A percentile compares a stretch with the other conserved stretches of the same genome.
Evolutionary conservation across 1,140 invertebrate species (phyloP).

Genomic region (Drosophila auraria): DNA sequence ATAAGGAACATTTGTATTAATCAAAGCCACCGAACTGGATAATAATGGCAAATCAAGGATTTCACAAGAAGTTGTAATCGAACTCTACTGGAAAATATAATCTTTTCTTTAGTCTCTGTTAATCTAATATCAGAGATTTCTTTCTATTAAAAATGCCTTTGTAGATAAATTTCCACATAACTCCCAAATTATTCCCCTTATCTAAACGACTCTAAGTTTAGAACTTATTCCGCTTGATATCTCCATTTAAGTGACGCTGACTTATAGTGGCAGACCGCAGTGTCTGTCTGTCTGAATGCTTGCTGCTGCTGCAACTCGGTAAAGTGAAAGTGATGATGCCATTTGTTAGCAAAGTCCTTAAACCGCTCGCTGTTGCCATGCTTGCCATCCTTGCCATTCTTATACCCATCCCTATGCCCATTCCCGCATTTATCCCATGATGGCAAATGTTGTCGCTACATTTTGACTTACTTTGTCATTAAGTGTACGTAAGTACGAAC

Average conservation of each 20-base stretch:
- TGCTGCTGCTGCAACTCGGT: slow-evolving; percentile 25
- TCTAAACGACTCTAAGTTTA: neutral
- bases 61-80: neutral
- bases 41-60: neutral
- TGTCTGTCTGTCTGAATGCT: slow-evolving; percentile 9
- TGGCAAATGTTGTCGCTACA: slow-evolving; percentile 56
- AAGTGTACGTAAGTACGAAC: slow-evolving; percentile 14
- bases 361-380: slow-evolving; percentile 25
- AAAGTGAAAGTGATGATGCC: slow-evolving; percentile 68
- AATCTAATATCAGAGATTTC: too few species aligned
- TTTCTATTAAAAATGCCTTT: neutral
- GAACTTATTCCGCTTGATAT: slow-evolving; percentile 4
- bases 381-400: slow-evolving; percentile 23
- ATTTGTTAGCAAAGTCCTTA: slow-evolving; percentile 70
- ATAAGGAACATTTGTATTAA: neutral
- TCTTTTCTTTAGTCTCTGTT: too few species aligned
- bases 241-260: neutral
- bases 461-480: slow-evolving; percentile 62
- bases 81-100: too few species aligned
- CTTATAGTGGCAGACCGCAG: slow-evolving; percentile 35
- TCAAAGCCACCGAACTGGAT: too few species aligned
- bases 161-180: too few species aligned
- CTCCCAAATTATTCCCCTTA: neutral
- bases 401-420: too few species aligned
- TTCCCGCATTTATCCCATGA: slow-evolving; percentile 25